Conservation (phyloP, 2,888 invertebrate genomes). For the Plusia festucae region DNA sequence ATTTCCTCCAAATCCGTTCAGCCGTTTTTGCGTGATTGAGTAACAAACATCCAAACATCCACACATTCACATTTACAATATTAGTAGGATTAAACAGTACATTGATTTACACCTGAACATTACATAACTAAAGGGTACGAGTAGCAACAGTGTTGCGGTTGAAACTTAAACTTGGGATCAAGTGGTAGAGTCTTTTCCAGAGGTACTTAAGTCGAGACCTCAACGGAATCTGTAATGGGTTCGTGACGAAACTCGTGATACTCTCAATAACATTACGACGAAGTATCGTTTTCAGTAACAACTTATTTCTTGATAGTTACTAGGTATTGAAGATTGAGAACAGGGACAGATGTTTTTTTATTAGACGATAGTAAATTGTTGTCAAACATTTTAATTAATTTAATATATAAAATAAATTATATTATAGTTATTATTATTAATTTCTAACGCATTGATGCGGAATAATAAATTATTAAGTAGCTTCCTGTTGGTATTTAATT, state of each 20-base stretch:
- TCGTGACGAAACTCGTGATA: constrained; percentile 80
- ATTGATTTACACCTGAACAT: constrained; percentile 23
- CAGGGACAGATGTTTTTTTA: constrained; percentile 19
- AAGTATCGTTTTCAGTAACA: constrained; percentile 51
- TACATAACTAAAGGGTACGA: constrained; percentile 42
- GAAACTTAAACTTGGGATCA: constrained; percentile 73
- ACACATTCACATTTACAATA: too few relatives aligned
- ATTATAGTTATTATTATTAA: too few relatives aligned
- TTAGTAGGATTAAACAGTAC: neutral
- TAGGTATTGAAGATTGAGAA: constrained; percentile 21
- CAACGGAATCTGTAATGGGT: constrained; percentile 78
- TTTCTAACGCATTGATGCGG: too few relatives aligned
- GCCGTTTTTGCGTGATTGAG: too few relatives aligned
- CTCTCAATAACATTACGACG: constrained; percentile 57
- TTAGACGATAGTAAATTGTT: too few relatives aligned
- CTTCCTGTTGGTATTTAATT: too few relatives aligned
- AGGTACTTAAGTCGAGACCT: constrained; percentile 79
- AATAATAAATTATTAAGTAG: too few relatives aligned
- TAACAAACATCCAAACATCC: too few relatives aligned
- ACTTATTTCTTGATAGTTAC: constrained; percentile 51
- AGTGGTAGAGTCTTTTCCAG: constrained; percentile 72
- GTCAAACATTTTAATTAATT: too few relatives aligned
- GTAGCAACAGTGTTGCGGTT: constrained; percentile 42
- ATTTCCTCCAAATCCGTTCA: too few relatives aligned
- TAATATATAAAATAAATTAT: too few relatives aligned